These are phyloP conservation scores for Brachyopa scutellaris DNA, from an alignment of 2,888 invertebrate species.

Conservation along the genomic window DNA sequence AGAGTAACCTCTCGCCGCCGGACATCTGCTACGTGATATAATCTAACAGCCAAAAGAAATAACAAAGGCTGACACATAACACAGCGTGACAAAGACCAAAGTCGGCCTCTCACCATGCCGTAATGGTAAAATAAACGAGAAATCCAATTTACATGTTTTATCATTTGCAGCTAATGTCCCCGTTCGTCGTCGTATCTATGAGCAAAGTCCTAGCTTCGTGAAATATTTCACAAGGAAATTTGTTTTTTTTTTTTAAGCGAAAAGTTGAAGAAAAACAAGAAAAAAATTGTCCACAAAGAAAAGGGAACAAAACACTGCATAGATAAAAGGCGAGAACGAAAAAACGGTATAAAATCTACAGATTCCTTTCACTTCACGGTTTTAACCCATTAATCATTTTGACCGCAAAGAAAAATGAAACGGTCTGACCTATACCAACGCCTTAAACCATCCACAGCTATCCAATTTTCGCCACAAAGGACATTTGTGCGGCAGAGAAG, in stretches of 20 bases:
- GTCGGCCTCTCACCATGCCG: constrained; percentile 22
- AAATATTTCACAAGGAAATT: constrained; percentile 44
- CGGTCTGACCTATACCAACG: constrained; percentile 28
- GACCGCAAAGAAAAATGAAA: constrained; percentile 43
- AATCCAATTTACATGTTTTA: constrained; percentile 61
- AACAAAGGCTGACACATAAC: constrained; percentile 29
- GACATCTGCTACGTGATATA: constrained; percentile 40
- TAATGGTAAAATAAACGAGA: constrained; percentile 31
- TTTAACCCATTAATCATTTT: constrained; percentile 55
- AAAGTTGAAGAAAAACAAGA: neutral
- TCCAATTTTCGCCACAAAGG: constrained; percentile 24
- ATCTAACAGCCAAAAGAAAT: constrained; percentile 14
- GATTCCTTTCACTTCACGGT: constrained; percentile 51
- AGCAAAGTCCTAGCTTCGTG: constrained; percentile 9
- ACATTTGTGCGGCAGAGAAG: neutral
- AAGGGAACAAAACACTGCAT: constrained; percentile 17
- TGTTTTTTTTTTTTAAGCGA: neutral
- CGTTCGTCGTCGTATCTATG: neutral
- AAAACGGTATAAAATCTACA: constrained; percentile 24
- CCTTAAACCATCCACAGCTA: constrained; percentile 7
- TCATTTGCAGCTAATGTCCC: constrained; percentile 50
- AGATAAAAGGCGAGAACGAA: neutral
- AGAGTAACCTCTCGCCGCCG: neutral
- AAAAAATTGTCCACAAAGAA: neutral
- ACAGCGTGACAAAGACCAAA: constrained; percentile 28